Base-by-base conservation (phyloP, 2,797 vertebrate genomes). In the Novumbra hubbsi region DNA sequence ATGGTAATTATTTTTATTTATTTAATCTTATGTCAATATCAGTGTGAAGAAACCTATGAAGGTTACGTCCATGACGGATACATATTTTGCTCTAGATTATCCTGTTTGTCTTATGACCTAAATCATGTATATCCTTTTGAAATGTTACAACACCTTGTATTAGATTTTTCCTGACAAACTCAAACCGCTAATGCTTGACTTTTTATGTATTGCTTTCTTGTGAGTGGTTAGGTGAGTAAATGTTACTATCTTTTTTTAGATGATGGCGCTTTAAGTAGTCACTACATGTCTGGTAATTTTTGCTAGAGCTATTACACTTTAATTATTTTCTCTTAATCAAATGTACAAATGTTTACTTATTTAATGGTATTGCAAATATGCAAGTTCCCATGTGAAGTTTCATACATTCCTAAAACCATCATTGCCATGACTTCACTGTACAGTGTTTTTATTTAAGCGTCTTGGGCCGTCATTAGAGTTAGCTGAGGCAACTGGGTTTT, bases 281-380 rank as follows among this genome's bases (percentile, higher is more conserved):
- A 73, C 30, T 66, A 70, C 62, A 71, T 68, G 72, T 80, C 70
- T 5, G 64, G 76, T 76, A 73, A 82, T 52, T 85, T 83, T 64
- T n/a, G 17, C 66, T 78, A 74, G 32, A 77, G 67, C 71, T 63
- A 70, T 80, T 77, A 57, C 12, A 49, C 63, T 63, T 73, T 32
- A 66, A 30, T 55, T 7, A 70, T 57, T 67, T 71, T 76, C 55
- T 83, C 65, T 45, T 49, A 50, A 68, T 78, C 21, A 17, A 45
- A 65, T 74, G 68, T 81, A 49, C 72, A 50, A 81, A 71, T 66
- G 77, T 88, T 85, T 89, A 89, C 86, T 89, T 87, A 90, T 90
- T 88, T 85, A 77, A 73, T 88, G 87, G 28, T 50, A 60, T 71
- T 60, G 50, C 30, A 76, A 76, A 63, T 74, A 71, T 7, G 63